Base-by-base conservation (phyloP, 1,140 invertebrate genomes). In the Leptinotarsa lineolata region DNA sequence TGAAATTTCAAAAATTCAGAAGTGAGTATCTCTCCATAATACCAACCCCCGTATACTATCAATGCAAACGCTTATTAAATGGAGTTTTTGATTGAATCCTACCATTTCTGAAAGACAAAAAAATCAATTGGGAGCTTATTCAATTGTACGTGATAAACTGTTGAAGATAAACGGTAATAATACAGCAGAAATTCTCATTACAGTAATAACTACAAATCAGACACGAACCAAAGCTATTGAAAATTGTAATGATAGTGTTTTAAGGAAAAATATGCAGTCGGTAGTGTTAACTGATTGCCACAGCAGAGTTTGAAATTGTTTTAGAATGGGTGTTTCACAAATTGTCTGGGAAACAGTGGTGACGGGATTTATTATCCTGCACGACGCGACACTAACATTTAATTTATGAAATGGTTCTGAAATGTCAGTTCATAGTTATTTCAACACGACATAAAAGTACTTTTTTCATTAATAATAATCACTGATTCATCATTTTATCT, bases 121-220 rank as follows among this genome's bases (percentile, higher is more conserved):
- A 54, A 54, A 54, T 54, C 20, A 39, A 16, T 15, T 66, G 18
- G 30, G 16, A 66, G 30, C 64, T 66, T 39, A 66, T 66, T 66
- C 64, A 66, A 39, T 66, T 66, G 64, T 46, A 39, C 30, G 39
- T 39, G 64, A 66, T 66, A 66, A 66, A 66, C 39, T 66, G 64
- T 24, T 39, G 39, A 66, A 39, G 64, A 66, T 66, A 66, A 6
- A n/a, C 22, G 18, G 30, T 66, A 39, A 66, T 66, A 66, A 66
- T 44, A 66, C n/a, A 44, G 61, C 21, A 44, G 30, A 44, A 44
- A 24, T 66, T 39, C 39, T 66, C 64, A 66, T 66, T 66, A 66
- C 64, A 39, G 22, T 44, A 66, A 66, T 66, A 39, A 66, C n/a
- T 54, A 54, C n/a, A 54, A 54, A 54, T 18, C 48, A 18, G 15